Base-by-base conservation (phyloP, 2,113 vertebrate genomes). In the Brachyistius frenatus region DNA sequence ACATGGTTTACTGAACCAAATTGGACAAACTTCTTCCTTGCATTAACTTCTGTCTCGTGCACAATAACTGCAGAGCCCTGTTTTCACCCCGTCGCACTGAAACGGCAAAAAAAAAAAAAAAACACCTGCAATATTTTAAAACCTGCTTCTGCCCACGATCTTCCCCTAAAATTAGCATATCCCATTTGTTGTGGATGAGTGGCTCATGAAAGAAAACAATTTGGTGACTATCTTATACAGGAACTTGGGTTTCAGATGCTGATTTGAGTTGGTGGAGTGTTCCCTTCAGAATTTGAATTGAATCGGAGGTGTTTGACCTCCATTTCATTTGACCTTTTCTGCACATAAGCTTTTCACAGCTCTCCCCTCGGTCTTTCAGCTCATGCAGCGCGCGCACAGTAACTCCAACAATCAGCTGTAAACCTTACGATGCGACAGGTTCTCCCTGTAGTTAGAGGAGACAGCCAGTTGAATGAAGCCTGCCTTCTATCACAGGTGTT, bases 241-340 rank as follows among this genome's bases (percentile, higher is more conserved):
- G 49, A 32, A 23, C 5, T 33, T 23, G 14, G 23, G 13, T 37
- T 70, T 71, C 16, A 35, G 49, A 58, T 49, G 36, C 9, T 4
- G 30, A 16, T 41, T 35, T 62, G 64, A 62, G 31, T 50, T n/a
- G 7, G 8, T 3, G 8, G 8, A 73, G 49, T 8, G 2, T 16
- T 73, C 31, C 14, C 31, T 5, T 31, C 70, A 66, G 49, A 56
- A 57, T 60, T 58, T 50, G 32, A 77, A 80, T 54, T 33, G 5
- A 76, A 63, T 69, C 35, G 4, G 33, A 49, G 39, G 15, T 5
- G 16, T 73, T 5, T 73, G 49, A 57, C 66, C 49, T 56, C 7
- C 23, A 35, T 23, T 66, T 55, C 23, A 2, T 23, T 14, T n/a
- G 41, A 81, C 50, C 75, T 66, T 67, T 57, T 39, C 14, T 15